Base-by-base conservation (phyloP, 2,888 invertebrate genomes). In the Ectemnius lituratus region DNA sequence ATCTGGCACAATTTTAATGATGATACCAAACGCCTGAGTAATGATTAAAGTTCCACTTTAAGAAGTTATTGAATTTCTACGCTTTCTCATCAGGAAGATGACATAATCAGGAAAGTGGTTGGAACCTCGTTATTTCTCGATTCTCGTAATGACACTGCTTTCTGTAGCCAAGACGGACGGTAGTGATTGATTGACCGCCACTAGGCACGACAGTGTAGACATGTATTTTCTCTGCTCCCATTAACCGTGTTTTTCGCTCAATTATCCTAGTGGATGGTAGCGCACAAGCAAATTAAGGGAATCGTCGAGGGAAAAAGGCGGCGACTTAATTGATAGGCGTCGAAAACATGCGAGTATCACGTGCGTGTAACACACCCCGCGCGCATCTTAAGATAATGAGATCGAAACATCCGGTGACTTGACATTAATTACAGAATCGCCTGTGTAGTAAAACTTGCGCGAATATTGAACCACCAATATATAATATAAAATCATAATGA, bases 301-400 rank as follows among this genome's bases (percentile, higher is more conserved):
- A 46, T 58, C 62, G 28, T 18, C 61, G 56, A 56, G 56, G 45
- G 52, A 57, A 57, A 37, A 28, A 61, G 69, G 23, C 45, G 16
- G 37, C 18, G 23, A 14, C 46, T 56, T 75, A 67, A 67, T 67
- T 61, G 63, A 59, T 67, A 37, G 37, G 46, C 56, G 37, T n/a
- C 23, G 20, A 23, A 49, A 2, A 62, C n/a, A 18, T 59, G 27
- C 18, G 61, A 67, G 63, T 14, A 27, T 58, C 66, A 37, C 61
- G 70, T 61, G 69, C 63, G n/a, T 28, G 27, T 6, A 5, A 16
- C 62, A 58, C 64, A 61, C 11, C 49, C 23, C 45, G 3, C 62
- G 61, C 61, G 61, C 61, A 58, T 65, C 62, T 52, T 62, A 28
- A 56, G 49, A 60, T 74, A 74, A 74, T 70, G 74, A 70, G 74